Evolutionary conservation across 2,888 invertebrate genomes (phyloP), one percentile per base, ranked within the genome.

Genomic region (Zootermopsis nevadensis): DNA sequence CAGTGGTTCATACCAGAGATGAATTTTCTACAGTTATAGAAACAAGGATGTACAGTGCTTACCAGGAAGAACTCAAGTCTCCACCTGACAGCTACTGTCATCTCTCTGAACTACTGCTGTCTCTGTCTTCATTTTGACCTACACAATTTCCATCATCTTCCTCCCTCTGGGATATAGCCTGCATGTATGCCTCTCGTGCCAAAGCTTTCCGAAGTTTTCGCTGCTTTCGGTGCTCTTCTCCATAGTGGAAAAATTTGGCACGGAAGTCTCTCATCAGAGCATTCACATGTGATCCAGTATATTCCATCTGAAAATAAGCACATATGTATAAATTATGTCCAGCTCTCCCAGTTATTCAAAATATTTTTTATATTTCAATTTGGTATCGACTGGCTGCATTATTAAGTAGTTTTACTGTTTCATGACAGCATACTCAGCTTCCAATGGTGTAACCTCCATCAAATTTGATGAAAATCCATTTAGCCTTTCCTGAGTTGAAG

Each of bases 151-250:
- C 74, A n/a, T 24, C 19, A 2, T 35, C n/a, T n/a, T 74, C 35
- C 22, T 38, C n/a, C 38, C 22, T 7, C 33, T 72, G 72, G 1
- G 72, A 15, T 3, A 30, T 30, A 15, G 67, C 27, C 2, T 74
- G 74, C 38, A 38, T 7, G 27, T 74, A 74, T 12, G 77, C 55
- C 22, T 81, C 53, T 66, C 19, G 35, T 53, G 53, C 79, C 24
- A 60, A 38, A 4, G 55, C 81, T 77, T 81, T 85, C n/a, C 80
- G 80, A 15, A 80, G 48, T 72, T 82, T 83, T 19, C 83, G 33
- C 60, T 83, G 67, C 27, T 80, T 85, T 24, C 85, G 69, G 27
- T 84, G 55, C n/a, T 85, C 84, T 69, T 85, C 85, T 38, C 85
- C 85, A 67, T 72, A 81, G 27, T 69, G 79, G 74, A 83, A 83